Base-by-base conservation (phyloP, 2,888 invertebrate genomes). In the Cantharis nigra region DNA sequence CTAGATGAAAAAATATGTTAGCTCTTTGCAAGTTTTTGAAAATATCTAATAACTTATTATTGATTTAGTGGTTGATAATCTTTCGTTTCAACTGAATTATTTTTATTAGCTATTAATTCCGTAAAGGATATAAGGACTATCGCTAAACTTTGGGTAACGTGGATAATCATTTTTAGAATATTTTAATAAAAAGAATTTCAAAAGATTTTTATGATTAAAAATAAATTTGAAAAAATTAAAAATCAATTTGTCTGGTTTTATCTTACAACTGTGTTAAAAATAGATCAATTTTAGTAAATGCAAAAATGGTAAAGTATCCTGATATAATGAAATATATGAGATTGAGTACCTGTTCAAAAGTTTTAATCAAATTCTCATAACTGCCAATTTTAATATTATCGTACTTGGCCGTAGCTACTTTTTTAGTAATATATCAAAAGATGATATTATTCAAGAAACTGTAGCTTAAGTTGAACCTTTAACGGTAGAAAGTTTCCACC, bases 391-490 rank as follows among this genome's bases (percentile, higher is more conserved):
- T 81, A 81, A 81, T 81, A 81, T 80, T 81, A 81, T 79, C 81
- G 72, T 76, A 78, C 76, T 79, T 74, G 72, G 69, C 72, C 65
- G 63, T 63, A 78, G 71, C 77, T 78, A 74, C 78, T 81, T 85
- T 84, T 84, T 81, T 78, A 80, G 85, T 85, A 84, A 87, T 87
- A 87, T 87, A 86, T 87, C 86, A 87, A 85, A 85, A 84, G 86
- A 87, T 85, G 85, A 85, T 86, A 85, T 86, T 86, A 85, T 86
- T 86, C 85, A 82, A 83, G 86, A 85, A 86, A 83, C 82, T 84
- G 84, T 86, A 67, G 86, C 85, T 86, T 86, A 77, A 86, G 85
- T 87, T 84, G 85, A 86, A 85, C 85, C 86, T 86, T 86, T 86
- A 85, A 85, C 86, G 84, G 84, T 84, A 82, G 83, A 85, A 87